phyloP scores from a whole-genome alignment of 2,797 vertebrate species.

The Megalops cyprinoides region DNA sequence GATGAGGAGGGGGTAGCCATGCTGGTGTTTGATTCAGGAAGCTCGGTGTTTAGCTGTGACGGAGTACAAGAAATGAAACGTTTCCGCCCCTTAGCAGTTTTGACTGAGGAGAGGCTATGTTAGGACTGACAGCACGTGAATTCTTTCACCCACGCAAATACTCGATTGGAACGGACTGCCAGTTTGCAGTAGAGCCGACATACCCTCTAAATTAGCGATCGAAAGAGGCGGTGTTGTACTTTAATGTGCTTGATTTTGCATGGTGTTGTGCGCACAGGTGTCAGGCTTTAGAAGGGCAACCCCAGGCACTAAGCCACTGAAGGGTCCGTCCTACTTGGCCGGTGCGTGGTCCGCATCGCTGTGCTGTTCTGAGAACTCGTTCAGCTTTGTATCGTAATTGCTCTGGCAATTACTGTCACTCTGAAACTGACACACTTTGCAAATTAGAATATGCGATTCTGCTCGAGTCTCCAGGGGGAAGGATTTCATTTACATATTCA shows the following conservation, averaged over 20 bases:
- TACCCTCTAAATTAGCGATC: too few relatives aligned
- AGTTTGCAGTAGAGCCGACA: neutral
- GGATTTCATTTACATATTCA: neutral
- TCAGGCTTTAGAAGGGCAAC: too few relatives aligned
- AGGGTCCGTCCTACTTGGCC: too few relatives aligned
- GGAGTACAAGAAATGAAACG: too few relatives aligned
- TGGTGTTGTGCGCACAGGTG: too few relatives aligned
- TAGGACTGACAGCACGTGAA: neutral
- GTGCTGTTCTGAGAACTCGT: neutral
- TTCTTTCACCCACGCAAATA: neutral
- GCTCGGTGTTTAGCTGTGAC: too few relatives aligned
- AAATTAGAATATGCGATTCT: neutral
- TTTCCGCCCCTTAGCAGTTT: too few relatives aligned
- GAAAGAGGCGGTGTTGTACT: too few relatives aligned
- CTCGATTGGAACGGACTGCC: neutral
- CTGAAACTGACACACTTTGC: neutral
- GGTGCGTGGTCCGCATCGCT: too few relatives aligned
- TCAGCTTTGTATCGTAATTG: neutral
- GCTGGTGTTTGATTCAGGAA: too few relatives aligned
- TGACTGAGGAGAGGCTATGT: neutral
- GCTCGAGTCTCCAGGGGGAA: neutral
- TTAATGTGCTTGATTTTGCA: too few relatives aligned
- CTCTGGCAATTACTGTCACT: neutral
- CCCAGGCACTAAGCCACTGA: neutral
- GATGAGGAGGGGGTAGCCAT: too few relatives aligned